A percentile compares a stretch with the other conserved stretches of the same genome.
These are phyloP conservation scores for Hirudinaria manillensis DNA, from an alignment of 2,888 invertebrate genomes.

Conservation along the genomic window DNA sequence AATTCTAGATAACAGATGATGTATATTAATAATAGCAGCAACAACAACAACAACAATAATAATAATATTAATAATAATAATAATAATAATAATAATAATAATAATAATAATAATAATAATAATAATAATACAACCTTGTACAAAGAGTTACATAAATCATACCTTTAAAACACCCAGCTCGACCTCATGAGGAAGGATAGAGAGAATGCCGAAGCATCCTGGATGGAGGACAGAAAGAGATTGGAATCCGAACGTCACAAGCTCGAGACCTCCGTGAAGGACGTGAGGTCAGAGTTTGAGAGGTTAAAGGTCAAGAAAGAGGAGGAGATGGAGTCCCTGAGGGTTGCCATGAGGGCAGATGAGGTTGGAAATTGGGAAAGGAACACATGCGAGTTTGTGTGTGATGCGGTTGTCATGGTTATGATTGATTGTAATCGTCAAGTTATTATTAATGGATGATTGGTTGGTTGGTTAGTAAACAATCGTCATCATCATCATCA, in stretches of 20 bases:
- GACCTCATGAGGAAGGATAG: background rate
- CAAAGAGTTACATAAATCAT: background rate
- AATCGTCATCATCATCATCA: too few species aligned
- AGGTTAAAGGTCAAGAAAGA: constrained; percentile 8
- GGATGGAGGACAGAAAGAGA: background rate
- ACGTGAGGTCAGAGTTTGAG: background rate
- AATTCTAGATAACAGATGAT: too few species aligned
- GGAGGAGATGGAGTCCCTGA: constrained; percentile 6
- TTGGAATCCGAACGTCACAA: constrained; percentile 2
- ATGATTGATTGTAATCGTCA: background rate
- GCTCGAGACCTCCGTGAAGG: background rate
- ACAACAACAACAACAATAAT: too few species aligned
- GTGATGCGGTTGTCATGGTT: constrained; percentile 8
- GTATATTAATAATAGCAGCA: too few species aligned
- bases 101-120: too few species aligned
- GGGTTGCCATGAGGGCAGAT: background rate
- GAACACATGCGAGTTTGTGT: background rate
- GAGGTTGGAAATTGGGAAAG: background rate
- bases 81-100: too few species aligned
- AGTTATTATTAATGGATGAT: constrained; percentile 1
- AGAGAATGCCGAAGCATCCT: constrained; percentile 4
- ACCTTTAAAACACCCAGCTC: background rate
- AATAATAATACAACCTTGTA: background rate
- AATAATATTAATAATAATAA: too few species aligned
- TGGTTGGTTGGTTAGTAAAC: too few species aligned